Evolutionary conservation across 37 sponge, comb jelly and placozoan genomes (phyloP).

Genomic region (Hormiphora californensis): DNA sequence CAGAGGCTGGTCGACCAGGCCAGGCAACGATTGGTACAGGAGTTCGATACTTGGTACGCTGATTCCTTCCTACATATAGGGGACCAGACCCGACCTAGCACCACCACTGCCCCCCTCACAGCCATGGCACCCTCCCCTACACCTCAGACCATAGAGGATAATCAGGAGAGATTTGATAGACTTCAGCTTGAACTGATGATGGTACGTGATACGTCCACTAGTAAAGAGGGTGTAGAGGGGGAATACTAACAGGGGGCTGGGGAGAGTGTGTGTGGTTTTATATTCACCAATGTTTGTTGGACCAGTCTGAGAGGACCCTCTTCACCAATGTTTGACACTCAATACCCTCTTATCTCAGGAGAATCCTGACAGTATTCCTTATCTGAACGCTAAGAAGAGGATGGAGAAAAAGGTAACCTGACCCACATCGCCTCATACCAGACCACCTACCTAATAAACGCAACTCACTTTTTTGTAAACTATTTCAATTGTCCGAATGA

Average conservation of each 20-base stretch:
- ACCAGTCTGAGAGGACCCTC: too few species aligned
- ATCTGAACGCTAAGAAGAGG: constrained; percentile 73
- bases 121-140: constrained; percentile 52
- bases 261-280: too few species aligned
- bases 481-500: too few species aligned
- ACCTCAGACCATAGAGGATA: constrained; percentile 52
- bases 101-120: constrained; percentile 46
- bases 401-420: constrained; percentile 68
- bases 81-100: constrained; percentile 53
- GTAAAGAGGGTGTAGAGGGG: too few species aligned
- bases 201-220: constrained; percentile 36
- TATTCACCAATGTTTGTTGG: too few species aligned
- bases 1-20: constrained; percentile 74
- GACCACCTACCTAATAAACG: too few species aligned
- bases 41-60: constrained; percentile 88
- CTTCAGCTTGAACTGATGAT: constrained; percentile 65
- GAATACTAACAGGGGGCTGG: too few species aligned
- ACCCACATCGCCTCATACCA: too few species aligned
- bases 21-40: constrained; percentile 68
- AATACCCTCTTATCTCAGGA: constrained; percentile 60
- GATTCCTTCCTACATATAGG: constrained; percentile 36
- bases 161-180: constrained; percentile 60
- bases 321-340: too few species aligned
- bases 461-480: too few species aligned
- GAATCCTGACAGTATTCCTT: constrained; percentile 73